These are phyloP conservation scores for Brachionus angularis DNA, from an alignment of 1,140 invertebrate species.

Conservation along the genomic window DNA sequence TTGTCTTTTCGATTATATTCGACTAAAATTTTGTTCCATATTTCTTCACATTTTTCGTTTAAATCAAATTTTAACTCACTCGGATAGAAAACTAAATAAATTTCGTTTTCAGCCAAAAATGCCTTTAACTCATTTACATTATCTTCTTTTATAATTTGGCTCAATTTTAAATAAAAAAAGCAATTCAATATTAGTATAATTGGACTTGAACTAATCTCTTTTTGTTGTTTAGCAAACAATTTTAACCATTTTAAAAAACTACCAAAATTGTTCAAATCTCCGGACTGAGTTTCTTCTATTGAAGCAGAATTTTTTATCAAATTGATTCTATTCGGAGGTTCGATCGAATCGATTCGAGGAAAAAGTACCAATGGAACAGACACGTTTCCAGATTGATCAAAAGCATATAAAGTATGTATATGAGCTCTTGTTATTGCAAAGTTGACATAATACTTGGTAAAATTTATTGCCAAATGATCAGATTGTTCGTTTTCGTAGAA, in stretches of 20 bases:
- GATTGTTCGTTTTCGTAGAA: too few species aligned
- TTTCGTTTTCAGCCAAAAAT: neutral
- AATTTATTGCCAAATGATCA: too few species aligned
- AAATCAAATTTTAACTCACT: neutral
- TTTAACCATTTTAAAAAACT: too few species aligned
- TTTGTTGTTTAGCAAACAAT: too few species aligned
- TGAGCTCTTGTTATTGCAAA: too few species aligned
- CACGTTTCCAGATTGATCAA: neutral
- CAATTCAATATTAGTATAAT: too few species aligned
- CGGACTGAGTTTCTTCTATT: neutral
- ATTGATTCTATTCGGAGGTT: neutral
- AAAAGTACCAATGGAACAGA: neutral
- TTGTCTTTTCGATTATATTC: slow-evolving; percentile 1
- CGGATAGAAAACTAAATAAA: slow-evolving; percentile 11
- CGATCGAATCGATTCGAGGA: neutral
- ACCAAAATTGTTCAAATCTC: too few species aligned
- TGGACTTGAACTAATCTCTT: too few species aligned
- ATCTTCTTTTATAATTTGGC: neutral
- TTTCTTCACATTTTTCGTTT: neutral
- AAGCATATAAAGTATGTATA: slow-evolving; percentile 2
- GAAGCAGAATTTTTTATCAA: neutral
- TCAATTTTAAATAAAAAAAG: too few species aligned
- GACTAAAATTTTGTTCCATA: slow-evolving; percentile 18
- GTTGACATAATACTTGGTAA: too few species aligned
- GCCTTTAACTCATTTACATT: neutral